Base-by-base conservation (phyloP, 2,797 vertebrate genomes). In the Catostomus latipinnis region DNA sequence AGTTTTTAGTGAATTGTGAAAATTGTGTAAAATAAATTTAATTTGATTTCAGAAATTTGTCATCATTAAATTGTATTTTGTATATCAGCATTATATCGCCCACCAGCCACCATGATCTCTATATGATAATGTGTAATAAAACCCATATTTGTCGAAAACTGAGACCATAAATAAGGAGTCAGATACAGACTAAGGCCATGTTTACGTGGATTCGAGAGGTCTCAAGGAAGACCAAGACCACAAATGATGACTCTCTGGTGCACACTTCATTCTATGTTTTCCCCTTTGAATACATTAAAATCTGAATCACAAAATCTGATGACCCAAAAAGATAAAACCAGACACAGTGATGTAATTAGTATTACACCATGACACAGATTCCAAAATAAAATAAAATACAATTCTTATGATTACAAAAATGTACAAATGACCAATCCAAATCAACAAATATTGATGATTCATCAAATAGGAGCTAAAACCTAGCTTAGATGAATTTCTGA, bases 301-400 rank as follows among this genome's bases (percentile, higher is more conserved):
- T 22, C 0, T 53, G 61, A 75, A 66, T 56, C 54, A 46, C 49
- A 63, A 65, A 65, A 56, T 6, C 5, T 10, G 5, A 14, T 49
- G 11, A 67, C 14, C 74, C 53, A 67, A 67, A 66, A 74, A 52
- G 46, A 34, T 13, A 11, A 52, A 76, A 58, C 54, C 4, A 58
- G 63, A 7, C 62, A 10, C 14, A 50, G 56, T 18, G 10, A 78
- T 70, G 56, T 53, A 49, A 52, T 22, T 18, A 52, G 43, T 13
- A 10, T 14, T 6, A 57, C 6, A 52, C 5, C 65, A 58, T 34
- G 13, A 67, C 43, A 68, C 8, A 43, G 11, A 34, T 60, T 76
- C 54, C 5, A 1, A 69, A 14, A 76, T 10, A 58, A 22, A 60
- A 58, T 58, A 8, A 58, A 13, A 58, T 63, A 52, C 3, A 63